Evolutionary conservation across 2,888 invertebrate genomes (phyloP).

Genomic region (Meta bourneti): DNA sequence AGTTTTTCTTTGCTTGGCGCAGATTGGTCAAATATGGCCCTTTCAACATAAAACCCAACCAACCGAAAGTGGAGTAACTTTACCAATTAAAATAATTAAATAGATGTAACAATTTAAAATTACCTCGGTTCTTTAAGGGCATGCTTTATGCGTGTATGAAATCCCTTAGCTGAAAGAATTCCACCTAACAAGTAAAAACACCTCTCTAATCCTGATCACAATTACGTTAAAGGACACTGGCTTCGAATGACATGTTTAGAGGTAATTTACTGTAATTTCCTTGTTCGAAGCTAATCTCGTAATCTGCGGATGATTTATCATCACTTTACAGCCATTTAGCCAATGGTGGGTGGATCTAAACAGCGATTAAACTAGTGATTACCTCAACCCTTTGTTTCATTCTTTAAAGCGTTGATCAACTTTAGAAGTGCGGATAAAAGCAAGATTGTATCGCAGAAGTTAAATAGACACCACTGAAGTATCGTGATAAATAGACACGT

Average conservation of each 20-base stretch:
- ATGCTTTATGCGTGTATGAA: not conserved
- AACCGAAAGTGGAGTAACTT: no score
- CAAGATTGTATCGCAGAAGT: not conserved
- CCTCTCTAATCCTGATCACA: constrained; percentile 24
- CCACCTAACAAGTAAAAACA: not conserved
- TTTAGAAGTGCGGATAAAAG: not conserved
- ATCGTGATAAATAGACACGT: no score
- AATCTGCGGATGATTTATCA: constrained; percentile 59
- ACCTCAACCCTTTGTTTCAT: not conserved
- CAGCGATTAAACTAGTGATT: constrained; percentile 34
- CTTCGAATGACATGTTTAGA: constrained; percentile 57
- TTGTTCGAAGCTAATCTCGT: constrained; percentile 59
- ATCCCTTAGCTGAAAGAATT: not conserved
- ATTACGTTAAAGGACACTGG: constrained; percentile 52
- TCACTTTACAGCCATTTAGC: constrained; percentile 28
- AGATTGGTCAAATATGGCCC: no score
- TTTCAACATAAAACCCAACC: no score
- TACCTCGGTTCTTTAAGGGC: no score
- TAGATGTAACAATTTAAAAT: no score
- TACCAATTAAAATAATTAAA: no score
- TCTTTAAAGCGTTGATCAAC: constrained; percentile 1
- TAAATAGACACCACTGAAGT: not conserved
- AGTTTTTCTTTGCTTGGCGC: no score
- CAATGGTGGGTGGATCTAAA: constrained; percentile 38
- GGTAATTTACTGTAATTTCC: constrained; percentile 55